phyloP scores from a whole-genome alignment of 1,140 invertebrate genomes.

The Magallana angulata region DNA sequence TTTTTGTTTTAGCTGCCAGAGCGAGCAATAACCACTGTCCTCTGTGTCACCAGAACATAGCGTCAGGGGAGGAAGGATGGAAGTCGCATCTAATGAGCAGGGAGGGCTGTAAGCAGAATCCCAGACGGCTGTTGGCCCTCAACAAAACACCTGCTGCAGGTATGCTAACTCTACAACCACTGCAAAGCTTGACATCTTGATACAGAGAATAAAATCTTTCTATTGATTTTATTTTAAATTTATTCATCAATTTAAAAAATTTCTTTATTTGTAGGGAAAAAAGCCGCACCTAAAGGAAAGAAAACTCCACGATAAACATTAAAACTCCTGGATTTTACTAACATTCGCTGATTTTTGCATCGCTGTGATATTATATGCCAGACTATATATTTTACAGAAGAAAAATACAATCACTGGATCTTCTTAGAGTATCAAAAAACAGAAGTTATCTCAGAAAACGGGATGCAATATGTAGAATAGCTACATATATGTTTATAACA shows the following conservation, averaged over 20 bases:
- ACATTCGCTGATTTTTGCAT: neutral
- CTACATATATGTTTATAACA: neutral
- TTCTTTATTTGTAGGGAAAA: constrained; percentile 26
- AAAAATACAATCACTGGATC: neutral
- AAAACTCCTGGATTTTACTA: neutral
- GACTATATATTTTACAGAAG: neutral
- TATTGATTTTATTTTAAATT: neutral
- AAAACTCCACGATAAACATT: constrained; percentile 31
- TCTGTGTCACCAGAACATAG: constrained; percentile 86
- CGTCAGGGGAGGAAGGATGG: constrained; percentile 84
- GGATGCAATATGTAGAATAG: constrained; percentile 31
- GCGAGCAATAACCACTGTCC: constrained; percentile 84
- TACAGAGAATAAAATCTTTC: neutral
- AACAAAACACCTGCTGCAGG: constrained; percentile 68
- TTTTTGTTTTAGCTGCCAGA: constrained; percentile 76
- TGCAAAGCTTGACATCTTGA: neutral
- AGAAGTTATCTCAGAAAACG: neutral
- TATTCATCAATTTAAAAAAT: neutral
- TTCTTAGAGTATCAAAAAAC: neutral
- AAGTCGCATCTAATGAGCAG: constrained; percentile 84
- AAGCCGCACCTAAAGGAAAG: constrained; percentile 25
- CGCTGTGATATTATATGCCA: neutral
- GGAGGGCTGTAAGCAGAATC: constrained; percentile 78
- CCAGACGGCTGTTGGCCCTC: constrained; percentile 72
- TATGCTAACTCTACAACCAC: neutral